phyloP scores from a whole-genome alignment of 2,797 vertebrate genomes.

The Anolis apletophallus region DNA sequence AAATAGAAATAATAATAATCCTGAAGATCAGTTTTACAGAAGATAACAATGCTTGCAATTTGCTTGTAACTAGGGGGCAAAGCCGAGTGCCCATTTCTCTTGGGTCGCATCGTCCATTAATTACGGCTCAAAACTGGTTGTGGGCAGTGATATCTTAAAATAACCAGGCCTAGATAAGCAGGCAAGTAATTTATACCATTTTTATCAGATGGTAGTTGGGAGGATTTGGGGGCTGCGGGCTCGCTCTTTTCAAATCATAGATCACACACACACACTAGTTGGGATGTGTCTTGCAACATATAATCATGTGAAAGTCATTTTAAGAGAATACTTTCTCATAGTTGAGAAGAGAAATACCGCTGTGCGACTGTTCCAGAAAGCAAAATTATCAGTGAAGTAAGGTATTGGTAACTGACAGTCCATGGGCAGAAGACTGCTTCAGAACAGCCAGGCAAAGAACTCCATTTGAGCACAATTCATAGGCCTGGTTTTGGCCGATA shows the following conservation, averaged over 20 bases:
- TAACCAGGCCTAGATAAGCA: slow-evolving; percentile 72
- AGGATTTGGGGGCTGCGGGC: slow-evolving; percentile 27
- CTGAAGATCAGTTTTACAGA: slow-evolving; percentile 75
- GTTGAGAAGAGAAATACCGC: slow-evolving; percentile 48
- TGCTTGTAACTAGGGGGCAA: slow-evolving; percentile 66
- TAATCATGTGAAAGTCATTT: slow-evolving; percentile 59
- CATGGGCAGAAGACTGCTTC: background rate
- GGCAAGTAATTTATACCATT: slow-evolving; percentile 73
- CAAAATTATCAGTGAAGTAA: background rate
- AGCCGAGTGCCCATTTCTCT: slow-evolving; percentile 67
- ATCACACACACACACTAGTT: slow-evolving; percentile 60
- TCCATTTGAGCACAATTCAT: too few relatives aligned
- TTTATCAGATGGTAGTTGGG: slow-evolving; percentile 63
- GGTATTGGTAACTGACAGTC: background rate
- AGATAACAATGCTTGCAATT: slow-evolving; percentile 74
- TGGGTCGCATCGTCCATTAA: slow-evolving; percentile 70
- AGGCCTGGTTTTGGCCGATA: too few relatives aligned
- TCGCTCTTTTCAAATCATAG: slow-evolving; percentile 61
- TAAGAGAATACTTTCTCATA: slow-evolving; percentile 4
- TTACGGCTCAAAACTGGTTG: slow-evolving; percentile 68
- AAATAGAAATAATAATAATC: background rate
- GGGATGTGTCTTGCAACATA: slow-evolving; percentile 52
- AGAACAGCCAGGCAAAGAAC: background rate
- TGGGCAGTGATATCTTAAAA: slow-evolving; percentile 71
- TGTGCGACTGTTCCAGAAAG: background rate